These are phyloP conservation scores for Scylla paramamosain DNA, from an alignment of 1,140 invertebrate species.

Conservation along the genomic window DNA sequence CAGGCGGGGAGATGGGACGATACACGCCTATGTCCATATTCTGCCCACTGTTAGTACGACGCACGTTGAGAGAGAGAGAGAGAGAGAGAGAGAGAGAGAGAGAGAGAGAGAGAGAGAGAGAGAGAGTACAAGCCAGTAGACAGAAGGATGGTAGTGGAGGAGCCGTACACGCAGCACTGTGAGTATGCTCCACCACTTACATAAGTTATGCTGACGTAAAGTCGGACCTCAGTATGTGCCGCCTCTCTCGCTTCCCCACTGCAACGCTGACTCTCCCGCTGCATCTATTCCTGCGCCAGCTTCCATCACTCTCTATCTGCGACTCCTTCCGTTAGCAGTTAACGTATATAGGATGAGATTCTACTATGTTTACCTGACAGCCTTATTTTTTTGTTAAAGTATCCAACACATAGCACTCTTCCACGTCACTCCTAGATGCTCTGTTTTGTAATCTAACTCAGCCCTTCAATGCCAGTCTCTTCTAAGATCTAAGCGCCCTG, in stretches of 20 bases:
- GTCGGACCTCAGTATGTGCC: neutral
- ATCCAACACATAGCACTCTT: too few relatives aligned
- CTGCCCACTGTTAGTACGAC: neutral
- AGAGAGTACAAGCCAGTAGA: neutral
- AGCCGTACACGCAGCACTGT: neutral
- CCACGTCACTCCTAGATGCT: too few relatives aligned
- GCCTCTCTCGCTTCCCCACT: neutral
- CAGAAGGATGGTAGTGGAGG: neutral
- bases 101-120: constrained; percentile 35
- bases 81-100: constrained; percentile 50
- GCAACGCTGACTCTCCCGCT: neutral
- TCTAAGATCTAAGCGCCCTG: too few relatives aligned
- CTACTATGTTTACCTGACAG: too few relatives aligned
- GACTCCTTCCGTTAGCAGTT: too few relatives aligned
- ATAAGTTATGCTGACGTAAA: neutral
- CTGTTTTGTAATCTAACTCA: too few relatives aligned
- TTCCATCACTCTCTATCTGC: too few relatives aligned
- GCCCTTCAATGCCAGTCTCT: too few relatives aligned
- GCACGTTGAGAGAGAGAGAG: constrained; percentile 27
- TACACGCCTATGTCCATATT: neutral
- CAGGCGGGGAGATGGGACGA: neutral
- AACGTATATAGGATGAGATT: too few relatives aligned
- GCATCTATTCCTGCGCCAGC: too few relatives aligned
- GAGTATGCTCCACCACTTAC: neutral
- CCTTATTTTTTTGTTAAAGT: too few relatives aligned